Conservation (phyloP, 2,888 invertebrate species). For the Desoria tigrina region DNA sequence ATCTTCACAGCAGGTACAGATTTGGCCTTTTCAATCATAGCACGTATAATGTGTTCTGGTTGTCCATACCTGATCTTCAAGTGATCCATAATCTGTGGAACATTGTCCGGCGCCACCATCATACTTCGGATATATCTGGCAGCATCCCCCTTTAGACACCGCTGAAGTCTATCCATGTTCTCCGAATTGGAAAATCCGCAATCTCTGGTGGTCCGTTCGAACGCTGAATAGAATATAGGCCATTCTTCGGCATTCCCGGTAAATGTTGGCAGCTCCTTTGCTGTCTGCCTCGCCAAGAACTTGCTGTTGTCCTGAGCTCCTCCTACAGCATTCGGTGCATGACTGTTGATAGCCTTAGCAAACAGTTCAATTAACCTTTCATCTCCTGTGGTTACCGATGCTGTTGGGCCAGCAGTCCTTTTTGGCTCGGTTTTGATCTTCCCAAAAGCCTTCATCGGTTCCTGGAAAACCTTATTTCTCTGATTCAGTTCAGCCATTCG, state of each 20-base stretch:
- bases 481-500: too few species aligned
- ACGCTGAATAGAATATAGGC: conserved; percentile 2
- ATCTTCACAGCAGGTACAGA: neutral
- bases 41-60: neutral
- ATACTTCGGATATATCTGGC: neutral
- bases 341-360: too few species aligned
- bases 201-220: neutral
- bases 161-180: neutral
- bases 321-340: too few species aligned
- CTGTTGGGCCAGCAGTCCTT: too few species aligned
- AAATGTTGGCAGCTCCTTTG: conserved; percentile 3
- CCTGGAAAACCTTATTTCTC: too few species aligned
- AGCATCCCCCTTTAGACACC: conserved; percentile 5
- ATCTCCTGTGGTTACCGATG: too few species aligned
- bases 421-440: too few species aligned
- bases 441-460: too few species aligned
- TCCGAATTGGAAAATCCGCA: neutral
- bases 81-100: neutral
- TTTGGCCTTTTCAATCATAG: neutral
- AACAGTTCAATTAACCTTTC: too few species aligned
- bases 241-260: conserved; percentile 4
- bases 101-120: neutral
- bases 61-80: neutral
- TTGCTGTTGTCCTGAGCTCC: neutral
- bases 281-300: neutral